A percentile compares a stretch with the other conserved stretches of the same genome.
phyloP scores from a whole-genome alignment of 1,140 invertebrate species.

The Lasaia peninsularis region DNA sequence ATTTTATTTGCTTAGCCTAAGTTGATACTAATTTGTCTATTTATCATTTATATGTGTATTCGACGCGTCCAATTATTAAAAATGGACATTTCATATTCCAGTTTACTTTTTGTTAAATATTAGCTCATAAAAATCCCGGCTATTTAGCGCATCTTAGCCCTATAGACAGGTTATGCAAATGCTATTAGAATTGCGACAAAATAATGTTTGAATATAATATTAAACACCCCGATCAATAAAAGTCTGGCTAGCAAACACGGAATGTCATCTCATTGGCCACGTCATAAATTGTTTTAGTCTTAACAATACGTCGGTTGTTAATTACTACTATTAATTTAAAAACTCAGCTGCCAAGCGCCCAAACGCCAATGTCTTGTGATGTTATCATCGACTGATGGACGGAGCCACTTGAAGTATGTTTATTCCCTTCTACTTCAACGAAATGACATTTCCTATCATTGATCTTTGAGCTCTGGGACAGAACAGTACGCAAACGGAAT shows the following conservation, averaged over 20 bases:
- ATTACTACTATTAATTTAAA: constrained; percentile 13
- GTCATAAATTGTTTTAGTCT: not conserved
- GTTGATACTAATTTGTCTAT: too few species aligned
- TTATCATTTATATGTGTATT: too few species aligned
- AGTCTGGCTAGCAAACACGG: not conserved
- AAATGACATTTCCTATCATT: constrained; percentile 10
- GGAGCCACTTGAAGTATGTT: not conserved
- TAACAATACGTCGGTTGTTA: not conserved
- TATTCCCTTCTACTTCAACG: constrained; percentile 3
- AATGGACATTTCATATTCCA: too few species aligned
- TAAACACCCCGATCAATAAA: not conserved
- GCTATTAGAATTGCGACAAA: too few species aligned
- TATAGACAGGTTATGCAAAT: too few species aligned
- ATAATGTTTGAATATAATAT: too few species aligned
- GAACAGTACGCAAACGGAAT: too few species aligned
- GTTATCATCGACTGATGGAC: constrained; percentile 1
- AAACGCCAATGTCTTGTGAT: not conserved
- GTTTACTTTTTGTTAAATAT: too few species aligned
- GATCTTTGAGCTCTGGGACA: not conserved
- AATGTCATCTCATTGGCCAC: not conserved
- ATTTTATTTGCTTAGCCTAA: too few species aligned
- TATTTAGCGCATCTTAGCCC: too few species aligned
- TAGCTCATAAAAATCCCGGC: too few species aligned
- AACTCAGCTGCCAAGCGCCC: not conserved
- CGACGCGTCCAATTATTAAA: too few species aligned